phyloP scores from a whole-genome alignment of 2,113 vertebrate species.

The Strigops habroptila region DNA sequence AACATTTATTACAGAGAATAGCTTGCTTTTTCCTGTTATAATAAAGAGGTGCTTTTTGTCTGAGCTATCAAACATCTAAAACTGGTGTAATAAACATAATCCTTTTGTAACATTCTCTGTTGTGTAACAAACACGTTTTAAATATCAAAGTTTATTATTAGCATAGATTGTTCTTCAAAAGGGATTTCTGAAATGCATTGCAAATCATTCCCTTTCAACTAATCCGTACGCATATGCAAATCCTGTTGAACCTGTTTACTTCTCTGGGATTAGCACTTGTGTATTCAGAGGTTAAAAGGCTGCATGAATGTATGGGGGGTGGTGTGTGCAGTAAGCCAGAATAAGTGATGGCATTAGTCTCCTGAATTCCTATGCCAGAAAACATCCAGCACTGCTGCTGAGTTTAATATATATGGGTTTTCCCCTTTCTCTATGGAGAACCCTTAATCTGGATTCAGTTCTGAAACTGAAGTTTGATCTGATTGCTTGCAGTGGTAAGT shows the following conservation, averaged over 20 bases:
- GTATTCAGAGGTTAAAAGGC: neutral
- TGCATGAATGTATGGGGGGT: neutral
- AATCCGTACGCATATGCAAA: slow-evolving; percentile 36
- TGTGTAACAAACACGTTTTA: neutral
- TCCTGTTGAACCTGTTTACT: neutral
- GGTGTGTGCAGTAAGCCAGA: neutral
- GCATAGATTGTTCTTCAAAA: slow-evolving; percentile 31
- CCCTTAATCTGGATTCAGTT: neutral
- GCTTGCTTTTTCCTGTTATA: rapidly evolving
- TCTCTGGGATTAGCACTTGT: neutral
- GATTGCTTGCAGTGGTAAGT: too few relatives aligned
- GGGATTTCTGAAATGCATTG: neutral
- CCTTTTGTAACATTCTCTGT: slow-evolving; percentile 2
- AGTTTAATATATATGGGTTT: rapidly evolving
- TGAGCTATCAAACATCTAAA: neutral
- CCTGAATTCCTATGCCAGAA: neutral
- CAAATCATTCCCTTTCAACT: neutral
- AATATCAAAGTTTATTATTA: slow-evolving; percentile 36
- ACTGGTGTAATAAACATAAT: slow-evolving; percentile 36
- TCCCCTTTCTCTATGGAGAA: rapidly evolving
- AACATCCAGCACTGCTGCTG: rapidly evolving
- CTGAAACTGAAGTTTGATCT: neutral
- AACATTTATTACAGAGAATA: neutral
- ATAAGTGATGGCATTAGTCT: neutral
- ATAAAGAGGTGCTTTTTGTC: neutral